Evolutionary conservation across 2,888 invertebrate genomes (phyloP).

Genomic region (Microchrysa polita): DNA sequence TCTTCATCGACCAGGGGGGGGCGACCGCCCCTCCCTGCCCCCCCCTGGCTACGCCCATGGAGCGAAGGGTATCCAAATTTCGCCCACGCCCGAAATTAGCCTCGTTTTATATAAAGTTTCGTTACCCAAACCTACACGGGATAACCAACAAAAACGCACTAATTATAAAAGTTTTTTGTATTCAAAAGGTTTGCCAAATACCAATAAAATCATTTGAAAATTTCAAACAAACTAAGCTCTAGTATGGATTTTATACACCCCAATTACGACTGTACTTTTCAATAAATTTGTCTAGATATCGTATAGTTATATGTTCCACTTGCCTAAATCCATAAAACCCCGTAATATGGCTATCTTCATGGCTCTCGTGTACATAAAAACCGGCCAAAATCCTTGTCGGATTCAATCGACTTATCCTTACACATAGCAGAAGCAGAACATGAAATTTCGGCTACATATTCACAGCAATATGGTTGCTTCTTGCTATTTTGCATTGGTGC

Average conservation of each 20-base stretch:
- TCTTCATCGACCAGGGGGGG: too few species aligned
- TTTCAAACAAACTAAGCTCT: neutral
- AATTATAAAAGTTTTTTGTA: too few species aligned
- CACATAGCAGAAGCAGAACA: neutral
- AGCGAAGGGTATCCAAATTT: too few species aligned
- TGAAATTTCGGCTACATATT: slow-evolving; percentile 4
- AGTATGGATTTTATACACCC: slow-evolving; percentile 8
- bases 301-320: slow-evolving; percentile 10
- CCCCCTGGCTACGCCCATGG: too few species aligned
- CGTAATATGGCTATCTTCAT: slow-evolving; percentile 32
- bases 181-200: too few species aligned
- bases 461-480: too few species aligned
- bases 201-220: neutral
- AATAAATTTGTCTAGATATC: slow-evolving; percentile 4
- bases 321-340: slow-evolving; percentile 24
- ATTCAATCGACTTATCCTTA: neutral
- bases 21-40: too few species aligned
- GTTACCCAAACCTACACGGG: too few species aligned
- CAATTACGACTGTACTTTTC: slow-evolving; percentile 28
- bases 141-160: too few species aligned
- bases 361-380: slow-evolving; percentile 24
- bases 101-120: too few species aligned
- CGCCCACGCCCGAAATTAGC: too few species aligned
- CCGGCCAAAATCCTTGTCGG: slow-evolving; percentile 9
- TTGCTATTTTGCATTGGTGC: too few species aligned